Evolutionary conservation across 1,140 invertebrate genomes (phyloP).

Genomic region (Lepidostoma basale): DNA sequence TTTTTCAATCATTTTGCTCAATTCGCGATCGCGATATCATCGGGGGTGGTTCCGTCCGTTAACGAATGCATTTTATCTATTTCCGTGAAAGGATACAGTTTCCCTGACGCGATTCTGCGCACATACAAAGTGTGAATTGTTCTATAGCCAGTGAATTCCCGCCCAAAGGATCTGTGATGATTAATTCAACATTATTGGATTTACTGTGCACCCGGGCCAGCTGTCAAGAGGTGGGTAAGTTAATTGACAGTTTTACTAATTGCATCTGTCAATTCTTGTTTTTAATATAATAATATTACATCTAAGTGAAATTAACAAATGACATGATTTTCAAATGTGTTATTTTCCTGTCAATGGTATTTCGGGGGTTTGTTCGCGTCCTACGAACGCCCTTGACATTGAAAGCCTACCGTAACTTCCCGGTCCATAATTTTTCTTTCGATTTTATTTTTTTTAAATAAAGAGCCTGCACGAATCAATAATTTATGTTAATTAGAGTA

Average conservation of each 20-base stretch:
- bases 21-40: not conserved
- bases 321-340: not conserved
- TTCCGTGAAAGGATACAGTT: not conserved
- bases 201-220: constrained; percentile 58
- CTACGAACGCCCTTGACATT: constrained; percentile 43
- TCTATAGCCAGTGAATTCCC: not conserved
- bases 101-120: not conserved
- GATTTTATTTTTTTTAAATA: too few relatives aligned
- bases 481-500: too few relatives aligned
- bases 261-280: constrained; percentile 18
- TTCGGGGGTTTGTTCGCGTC: constrained; percentile 16
- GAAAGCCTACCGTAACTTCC: constrained; percentile 8
- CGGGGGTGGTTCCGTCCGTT: not conserved
- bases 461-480: too few relatives aligned
- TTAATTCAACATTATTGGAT: constrained; percentile 34
- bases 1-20: not conserved
- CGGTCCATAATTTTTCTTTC: too few relatives aligned
- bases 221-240: constrained; percentile 70
- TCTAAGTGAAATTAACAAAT: not conserved
- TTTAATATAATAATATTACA: not conserved
- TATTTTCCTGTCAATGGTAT: not conserved
- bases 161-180: constrained; percentile 28
- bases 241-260: constrained; percentile 47
- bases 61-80: not conserved
- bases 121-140: not conserved